Conservation (phyloP, 2,888 invertebrate species). For the Boloria euphrosyne region DNA sequence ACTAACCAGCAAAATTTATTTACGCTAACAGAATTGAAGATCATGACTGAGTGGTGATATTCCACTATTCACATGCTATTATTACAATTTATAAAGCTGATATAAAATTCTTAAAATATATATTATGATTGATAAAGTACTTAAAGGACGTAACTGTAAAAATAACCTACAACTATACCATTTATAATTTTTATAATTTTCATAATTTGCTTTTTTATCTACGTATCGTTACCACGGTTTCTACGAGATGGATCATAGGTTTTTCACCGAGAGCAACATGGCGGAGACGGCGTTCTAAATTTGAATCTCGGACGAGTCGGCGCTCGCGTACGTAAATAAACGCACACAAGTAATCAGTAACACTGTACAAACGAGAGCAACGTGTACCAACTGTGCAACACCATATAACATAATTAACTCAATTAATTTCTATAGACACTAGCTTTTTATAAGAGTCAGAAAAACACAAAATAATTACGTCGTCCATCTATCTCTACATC, state of each 20-base stretch:
- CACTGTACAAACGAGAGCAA: slow-evolving; percentile 73
- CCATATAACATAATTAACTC: slow-evolving; percentile 48
- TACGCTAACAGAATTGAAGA: slow-evolving; percentile 54
- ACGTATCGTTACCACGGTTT: slow-evolving; percentile 64
- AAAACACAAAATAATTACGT: neutral
- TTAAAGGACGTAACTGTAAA: neutral
- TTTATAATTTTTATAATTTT: slow-evolving; percentile 17
- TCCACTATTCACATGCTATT: slow-evolving; percentile 27
- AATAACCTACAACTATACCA: neutral
- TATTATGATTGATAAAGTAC: neutral
- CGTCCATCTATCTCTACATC: neutral
- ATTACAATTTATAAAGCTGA: slow-evolving; percentile 15
- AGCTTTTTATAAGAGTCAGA: slow-evolving; percentile 10
- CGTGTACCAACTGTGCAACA: slow-evolving; percentile 59
- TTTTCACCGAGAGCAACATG: slow-evolving; percentile 81
- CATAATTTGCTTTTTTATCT: slow-evolving; percentile 41
- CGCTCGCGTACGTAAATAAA: slow-evolving; percentile 83
- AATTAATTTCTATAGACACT: slow-evolving; percentile 47
- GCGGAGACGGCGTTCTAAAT: slow-evolving; percentile 81
- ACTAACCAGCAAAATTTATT: slow-evolving; percentile 61
- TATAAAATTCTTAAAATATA: slow-evolving; percentile 1
- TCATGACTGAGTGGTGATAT: slow-evolving; percentile 28
- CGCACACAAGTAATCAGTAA: slow-evolving; percentile 80
- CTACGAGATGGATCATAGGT: slow-evolving; percentile 73
- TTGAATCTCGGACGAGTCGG: slow-evolving; percentile 83